phyloP scores from a whole-genome alignment of 1,140 invertebrate genomes.

The Potamilus streckersoni region DNA sequence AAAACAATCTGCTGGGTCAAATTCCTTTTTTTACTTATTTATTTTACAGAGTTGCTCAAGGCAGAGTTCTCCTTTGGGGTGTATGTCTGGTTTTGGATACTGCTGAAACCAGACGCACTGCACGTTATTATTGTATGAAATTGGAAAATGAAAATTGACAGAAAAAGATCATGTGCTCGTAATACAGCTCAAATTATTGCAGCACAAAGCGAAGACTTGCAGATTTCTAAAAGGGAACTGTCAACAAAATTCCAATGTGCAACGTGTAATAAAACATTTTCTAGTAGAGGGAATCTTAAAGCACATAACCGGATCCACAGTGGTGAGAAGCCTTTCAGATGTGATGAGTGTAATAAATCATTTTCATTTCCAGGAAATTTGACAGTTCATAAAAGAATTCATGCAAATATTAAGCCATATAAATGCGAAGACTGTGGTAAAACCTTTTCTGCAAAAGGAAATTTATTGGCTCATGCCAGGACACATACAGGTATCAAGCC shows the following conservation, averaged over 20 bases:
- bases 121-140: no score
- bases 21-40: no score
- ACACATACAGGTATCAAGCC: constrained; percentile 10
- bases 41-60: no score
- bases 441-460: constrained; percentile 10
- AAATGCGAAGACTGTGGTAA: constrained; percentile 21
- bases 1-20: no score
- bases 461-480: constrained; percentile 9
- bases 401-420: constrained; percentile 19
- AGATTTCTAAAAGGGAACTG: no score
- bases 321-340: constrained; percentile 9
- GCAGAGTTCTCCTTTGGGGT: no score
- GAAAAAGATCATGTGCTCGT: no score
- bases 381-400: constrained; percentile 15
- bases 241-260: constrained; percentile 78
- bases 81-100: no score
- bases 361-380: constrained; percentile 8
- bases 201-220: no score
- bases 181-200: no score
- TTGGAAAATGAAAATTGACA: no score
- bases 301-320: constrained; percentile 23
- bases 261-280: constrained; percentile 73
- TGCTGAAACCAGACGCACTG: no score
- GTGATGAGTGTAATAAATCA: constrained; percentile 16
- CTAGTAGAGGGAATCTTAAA: constrained; percentile 13